These are phyloP conservation scores for Drosophila subpulchrella DNA, from an alignment of 1,140 invertebrate genomes.

Conservation along the genomic window DNA sequence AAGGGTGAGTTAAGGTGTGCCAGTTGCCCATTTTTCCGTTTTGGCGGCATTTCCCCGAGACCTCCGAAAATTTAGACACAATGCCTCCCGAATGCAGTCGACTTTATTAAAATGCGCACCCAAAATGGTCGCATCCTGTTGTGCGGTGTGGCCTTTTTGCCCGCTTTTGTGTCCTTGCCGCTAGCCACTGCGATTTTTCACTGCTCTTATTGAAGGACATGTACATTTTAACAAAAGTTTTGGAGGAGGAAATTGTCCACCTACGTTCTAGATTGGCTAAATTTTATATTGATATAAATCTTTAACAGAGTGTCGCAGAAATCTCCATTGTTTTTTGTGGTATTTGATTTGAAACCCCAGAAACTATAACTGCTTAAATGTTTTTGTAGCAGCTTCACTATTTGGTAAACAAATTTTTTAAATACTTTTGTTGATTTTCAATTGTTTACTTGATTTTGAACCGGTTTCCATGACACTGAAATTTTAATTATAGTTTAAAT, in stretches of 20 bases:
- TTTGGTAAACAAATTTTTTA: too few species aligned
- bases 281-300: too few species aligned
- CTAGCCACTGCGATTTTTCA: conserved; percentile 21
- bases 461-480: too few species aligned
- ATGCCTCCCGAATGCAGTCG: conserved; percentile 68
- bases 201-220: neutral
- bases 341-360: too few species aligned
- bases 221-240: accelerated
- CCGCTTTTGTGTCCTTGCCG: conserved; percentile 61
- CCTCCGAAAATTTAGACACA: conserved; percentile 51
- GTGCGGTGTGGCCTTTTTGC: conserved; percentile 18
- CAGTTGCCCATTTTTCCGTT: neutral
- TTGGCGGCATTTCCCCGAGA: neutral
- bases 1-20: conserved; percentile 32
- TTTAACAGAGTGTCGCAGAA: too few species aligned
- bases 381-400: too few species aligned
- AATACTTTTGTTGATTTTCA: too few species aligned
- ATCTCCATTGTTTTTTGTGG: too few species aligned
- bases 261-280: neutral
- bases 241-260: neutral
- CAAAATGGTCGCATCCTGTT: conserved; percentile 51
- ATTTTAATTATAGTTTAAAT: too few species aligned
- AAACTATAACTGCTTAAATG: too few species aligned
- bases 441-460: too few species aligned
- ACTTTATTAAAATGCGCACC: conserved; percentile 77